Evolutionary conservation across 2,113 vertebrate genomes (phyloP), one percentile per base, ranked within the genome.

Genomic region (Polypterus bichir): DNA sequence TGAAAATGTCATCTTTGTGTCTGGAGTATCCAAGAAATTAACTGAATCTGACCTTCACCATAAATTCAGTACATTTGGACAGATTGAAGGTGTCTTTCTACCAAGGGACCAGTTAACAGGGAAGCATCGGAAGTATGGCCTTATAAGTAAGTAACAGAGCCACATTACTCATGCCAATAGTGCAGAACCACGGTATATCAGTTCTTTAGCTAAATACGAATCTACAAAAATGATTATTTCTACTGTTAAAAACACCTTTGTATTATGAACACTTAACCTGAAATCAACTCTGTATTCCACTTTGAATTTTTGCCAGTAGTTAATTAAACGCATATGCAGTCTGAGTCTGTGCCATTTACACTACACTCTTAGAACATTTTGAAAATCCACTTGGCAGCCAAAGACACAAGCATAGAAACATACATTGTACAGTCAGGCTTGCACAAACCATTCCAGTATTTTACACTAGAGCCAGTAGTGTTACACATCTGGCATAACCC

Each of bases 141-240:
- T 79, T 70, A 79, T 97, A 69, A 79, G 92, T 97, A 73, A 88
- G 89, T 85, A 9, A 47, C 44, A 58, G 10, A 11, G 3, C 52
- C 9, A n/a, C 47, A 5, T 44, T 4, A 7, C 4, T 9, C 10
- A 56, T 11, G 10, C 7, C 4, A 44, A 4, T 52, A 45, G 49
- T 11, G 27, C 27, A 52, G 9, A 48, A 10, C 46, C 7, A 48
- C 4, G 9, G 46, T 45, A 54, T 46, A 27, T 56, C 6, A 11
- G 4, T 46, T 3, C 5, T 9, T 47, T 44, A 8, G 49, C 47
- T 58, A 44, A 4, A 52, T 11, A 59, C 46, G 8, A n/a, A 49
- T 9, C 8, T 54, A 7, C 62, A 63, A 8, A n/a, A 27, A 52
- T 9, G 6, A 46, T 10, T 9, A n/a, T 6, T 59, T 59, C 5